A percentile compares a stretch with the other conserved stretches of the same genome.
These are phyloP conservation scores for Ophion ventricosus DNA, from an alignment of 2,888 invertebrate genomes.

Conservation along the genomic window DNA sequence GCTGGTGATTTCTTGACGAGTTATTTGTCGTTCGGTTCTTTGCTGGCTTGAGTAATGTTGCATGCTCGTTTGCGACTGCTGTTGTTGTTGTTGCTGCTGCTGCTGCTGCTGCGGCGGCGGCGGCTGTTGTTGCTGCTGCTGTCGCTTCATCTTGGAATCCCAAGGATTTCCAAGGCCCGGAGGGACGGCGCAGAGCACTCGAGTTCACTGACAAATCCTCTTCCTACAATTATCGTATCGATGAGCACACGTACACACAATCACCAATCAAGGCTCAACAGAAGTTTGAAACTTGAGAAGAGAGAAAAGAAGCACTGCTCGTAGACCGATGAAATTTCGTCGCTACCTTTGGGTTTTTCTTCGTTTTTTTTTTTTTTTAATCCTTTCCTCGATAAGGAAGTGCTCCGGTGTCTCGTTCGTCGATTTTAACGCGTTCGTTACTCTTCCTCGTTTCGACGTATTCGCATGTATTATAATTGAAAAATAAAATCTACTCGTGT, in stretches of 20 bases:
- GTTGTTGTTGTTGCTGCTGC: slow-evolving; percentile 84
- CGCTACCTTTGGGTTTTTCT: slow-evolving; percentile 12
- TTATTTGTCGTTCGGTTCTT: slow-evolving; percentile 91
- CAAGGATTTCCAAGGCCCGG: slow-evolving; percentile 59
- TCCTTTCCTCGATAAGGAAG: slow-evolving; percentile 39
- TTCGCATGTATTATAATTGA: background rate
- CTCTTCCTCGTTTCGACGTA: slow-evolving; percentile 53
- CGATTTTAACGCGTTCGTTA: slow-evolving; percentile 57
- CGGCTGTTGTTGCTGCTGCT: slow-evolving; percentile 86
- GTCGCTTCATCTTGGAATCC: slow-evolving; percentile 89
- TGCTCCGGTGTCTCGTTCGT: slow-evolving; percentile 29
- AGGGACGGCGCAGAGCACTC: slow-evolving; percentile 61
- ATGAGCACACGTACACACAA: slow-evolving; percentile 64
- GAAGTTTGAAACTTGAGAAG: slow-evolving; percentile 4
- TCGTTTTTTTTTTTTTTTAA: slow-evolving; percentile 35
- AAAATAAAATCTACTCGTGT: slow-evolving; percentile 37
- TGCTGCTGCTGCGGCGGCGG: slow-evolving; percentile 84
- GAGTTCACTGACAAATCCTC: slow-evolving; percentile 68
- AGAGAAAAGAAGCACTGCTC: slow-evolving; percentile 64
- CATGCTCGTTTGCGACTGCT: slow-evolving; percentile 81
- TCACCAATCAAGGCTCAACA: slow-evolving; percentile 47
- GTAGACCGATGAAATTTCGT: slow-evolving; percentile 22
- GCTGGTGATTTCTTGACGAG: slow-evolving; percentile 89
- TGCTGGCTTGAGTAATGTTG: slow-evolving; percentile 84
- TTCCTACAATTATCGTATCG: slow-evolving; percentile 61